Percentiles rank a stretch among this genome's conserved stretches.
phyloP scores from a whole-genome alignment of 2,888 invertebrate species.

The Elmis aenea region DNA sequence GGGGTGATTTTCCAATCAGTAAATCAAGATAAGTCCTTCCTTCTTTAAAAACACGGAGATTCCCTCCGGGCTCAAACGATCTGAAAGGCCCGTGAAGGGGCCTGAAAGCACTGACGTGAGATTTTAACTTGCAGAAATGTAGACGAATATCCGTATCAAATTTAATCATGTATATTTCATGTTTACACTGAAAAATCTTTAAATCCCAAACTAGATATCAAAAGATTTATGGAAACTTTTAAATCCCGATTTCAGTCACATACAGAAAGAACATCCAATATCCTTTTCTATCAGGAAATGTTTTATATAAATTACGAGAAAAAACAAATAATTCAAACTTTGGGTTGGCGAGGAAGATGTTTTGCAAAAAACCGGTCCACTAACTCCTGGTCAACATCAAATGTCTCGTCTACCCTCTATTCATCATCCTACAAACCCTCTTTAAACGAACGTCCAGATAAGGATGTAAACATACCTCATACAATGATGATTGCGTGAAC shows the following conservation, averaged over 20 bases:
- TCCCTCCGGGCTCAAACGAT: slow-evolving; percentile 28
- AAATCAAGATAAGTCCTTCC: slow-evolving; percentile 40
- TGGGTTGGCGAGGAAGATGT: too few relatives aligned
- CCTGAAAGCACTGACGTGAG: slow-evolving; percentile 26
- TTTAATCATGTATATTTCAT: slow-evolving; percentile 32
- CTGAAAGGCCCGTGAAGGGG: slow-evolving; percentile 26
- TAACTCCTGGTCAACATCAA: slow-evolving; percentile 23
- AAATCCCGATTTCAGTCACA: slow-evolving; percentile 25
- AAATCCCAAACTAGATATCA: slow-evolving; percentile 27
- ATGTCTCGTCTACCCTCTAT: slow-evolving; percentile 24
- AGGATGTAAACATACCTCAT: slow-evolving; percentile 31
- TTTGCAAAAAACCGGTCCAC: too few relatives aligned
- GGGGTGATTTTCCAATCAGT: slow-evolving; percentile 36
- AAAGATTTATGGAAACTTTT: slow-evolving; percentile 30
- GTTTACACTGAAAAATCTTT: slow-evolving; percentile 33
- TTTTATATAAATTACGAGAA: too few relatives aligned
- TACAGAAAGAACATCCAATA: slow-evolving; percentile 12
- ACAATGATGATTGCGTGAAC: slow-evolving; percentile 28
- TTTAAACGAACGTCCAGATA: slow-evolving; percentile 30
- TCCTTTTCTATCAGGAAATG: too few relatives aligned
- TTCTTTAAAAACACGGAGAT: slow-evolving; percentile 36
- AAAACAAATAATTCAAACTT: too few relatives aligned
- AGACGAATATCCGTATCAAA: slow-evolving; percentile 32
- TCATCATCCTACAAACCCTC: slow-evolving; percentile 30
- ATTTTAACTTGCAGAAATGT: slow-evolving; percentile 30